These are phyloP conservation scores for Characodon lateralis DNA, from an alignment of 2,797 vertebrate species.

Conservation along the genomic window DNA sequence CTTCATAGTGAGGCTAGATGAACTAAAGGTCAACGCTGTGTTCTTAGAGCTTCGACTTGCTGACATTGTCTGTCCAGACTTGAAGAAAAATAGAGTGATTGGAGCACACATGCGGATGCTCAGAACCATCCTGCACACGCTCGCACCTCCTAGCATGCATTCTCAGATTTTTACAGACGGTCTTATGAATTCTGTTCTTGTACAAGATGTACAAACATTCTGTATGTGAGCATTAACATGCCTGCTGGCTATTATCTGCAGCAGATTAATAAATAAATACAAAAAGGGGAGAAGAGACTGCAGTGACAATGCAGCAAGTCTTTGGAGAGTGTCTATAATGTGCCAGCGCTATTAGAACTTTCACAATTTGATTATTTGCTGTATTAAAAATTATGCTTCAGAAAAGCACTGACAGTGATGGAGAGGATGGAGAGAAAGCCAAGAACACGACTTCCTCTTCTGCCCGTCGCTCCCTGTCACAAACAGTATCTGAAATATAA, in stretches of 20 bases:
- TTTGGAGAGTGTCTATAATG: constrained; percentile 17
- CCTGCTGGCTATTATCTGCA: constrained; percentile 16
- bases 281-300: constrained; percentile 1
- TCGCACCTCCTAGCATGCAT: neutral
- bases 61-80: constrained; percentile 51
- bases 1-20: constrained; percentile 20
- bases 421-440: constrained; percentile 36
- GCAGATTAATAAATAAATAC: neutral
- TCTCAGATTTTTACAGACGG: neutral
- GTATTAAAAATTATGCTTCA: constrained; percentile 50
- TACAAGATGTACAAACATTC: neutral
- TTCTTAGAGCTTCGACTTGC: constrained; percentile 54
- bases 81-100: constrained; percentile 25
- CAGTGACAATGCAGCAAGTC: constrained; percentile 10
- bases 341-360: constrained; percentile 19
- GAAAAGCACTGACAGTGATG: constrained; percentile 50
- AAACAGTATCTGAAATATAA: constrained; percentile 62
- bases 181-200: neutral
- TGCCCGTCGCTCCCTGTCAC: constrained; percentile 25
- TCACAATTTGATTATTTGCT: constrained; percentile 45
- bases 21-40: constrained; percentile 48
- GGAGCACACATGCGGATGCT: constrained; percentile 9
- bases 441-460: neutral
- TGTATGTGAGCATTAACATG: neutral
- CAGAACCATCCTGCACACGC: neutral